Evolutionary conservation across 2,797 vertebrate genomes (phyloP).

Genomic region (Pampus argenteus): DNA sequence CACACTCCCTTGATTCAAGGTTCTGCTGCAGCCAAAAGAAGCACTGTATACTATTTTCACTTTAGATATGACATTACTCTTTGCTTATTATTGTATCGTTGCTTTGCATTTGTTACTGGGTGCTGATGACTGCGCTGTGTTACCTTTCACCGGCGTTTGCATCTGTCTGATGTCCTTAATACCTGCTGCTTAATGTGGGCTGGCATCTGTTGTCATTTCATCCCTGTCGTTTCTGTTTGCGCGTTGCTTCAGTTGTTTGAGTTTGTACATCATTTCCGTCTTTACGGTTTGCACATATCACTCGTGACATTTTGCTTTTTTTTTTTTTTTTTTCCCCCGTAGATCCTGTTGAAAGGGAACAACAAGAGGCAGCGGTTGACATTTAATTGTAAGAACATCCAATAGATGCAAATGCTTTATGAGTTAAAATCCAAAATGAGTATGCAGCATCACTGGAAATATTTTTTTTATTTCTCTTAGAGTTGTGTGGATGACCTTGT

Average conservation of each 20-base stretch:
- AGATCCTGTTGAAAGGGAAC: background rate
- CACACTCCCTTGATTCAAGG: background rate
- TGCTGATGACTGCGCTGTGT: slow-evolving; percentile 14
- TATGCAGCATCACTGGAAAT: background rate
- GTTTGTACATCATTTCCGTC: background rate
- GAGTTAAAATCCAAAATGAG: background rate
- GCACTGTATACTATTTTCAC: background rate
- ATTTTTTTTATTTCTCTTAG: background rate
- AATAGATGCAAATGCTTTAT: slow-evolving; percentile 5
- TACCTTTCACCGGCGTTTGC: slow-evolving; percentile 29
- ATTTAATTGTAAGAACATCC: background rate
- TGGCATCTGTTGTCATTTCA: slow-evolving; percentile 52
- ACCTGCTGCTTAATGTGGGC: slow-evolving; percentile 49
- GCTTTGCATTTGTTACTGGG: background rate
- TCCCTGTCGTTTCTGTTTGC: slow-evolving; percentile 10
- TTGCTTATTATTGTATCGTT: background rate
- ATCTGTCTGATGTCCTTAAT: slow-evolving; percentile 54
- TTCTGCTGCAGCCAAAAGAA: slow-evolving; percentile 1
- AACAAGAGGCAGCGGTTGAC: background rate
- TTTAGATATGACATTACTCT: background rate
- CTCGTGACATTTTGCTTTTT: slow-evolving; percentile 26
- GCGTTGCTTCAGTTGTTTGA: background rate
- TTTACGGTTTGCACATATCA: background rate
- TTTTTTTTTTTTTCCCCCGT: too few relatives aligned
- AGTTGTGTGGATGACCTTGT: slow-evolving; percentile 9